These are phyloP conservation scores for Cochlearius cochlearius DNA, from an alignment of 2,113 vertebrate species.

Conservation along the genomic window DNA sequence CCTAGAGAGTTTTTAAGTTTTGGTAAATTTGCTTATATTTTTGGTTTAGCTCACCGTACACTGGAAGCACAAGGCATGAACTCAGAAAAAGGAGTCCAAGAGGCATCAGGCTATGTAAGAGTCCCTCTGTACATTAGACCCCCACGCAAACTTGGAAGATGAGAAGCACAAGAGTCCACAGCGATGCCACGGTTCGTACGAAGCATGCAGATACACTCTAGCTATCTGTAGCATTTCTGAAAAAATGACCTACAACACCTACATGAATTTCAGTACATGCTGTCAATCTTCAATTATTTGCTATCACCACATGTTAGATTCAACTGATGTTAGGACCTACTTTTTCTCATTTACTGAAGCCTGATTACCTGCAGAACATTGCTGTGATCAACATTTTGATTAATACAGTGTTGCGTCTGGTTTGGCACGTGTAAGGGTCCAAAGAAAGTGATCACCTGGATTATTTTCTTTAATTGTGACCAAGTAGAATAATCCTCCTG, in stretches of 20 bases:
- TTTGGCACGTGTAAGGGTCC: neutral
- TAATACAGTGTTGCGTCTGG: neutral
- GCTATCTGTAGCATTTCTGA: neutral
- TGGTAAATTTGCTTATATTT: neutral
- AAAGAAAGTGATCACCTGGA: slow-evolving; percentile 79
- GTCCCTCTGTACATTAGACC: neutral
- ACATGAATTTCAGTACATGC: neutral
- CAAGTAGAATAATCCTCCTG: slow-evolving; percentile 87
- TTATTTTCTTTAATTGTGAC: slow-evolving; percentile 88
- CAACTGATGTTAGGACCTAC: neutral
- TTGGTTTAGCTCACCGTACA: neutral
- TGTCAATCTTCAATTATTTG: neutral
- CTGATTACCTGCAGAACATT: neutral
- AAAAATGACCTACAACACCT: neutral
- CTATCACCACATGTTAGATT: neutral
- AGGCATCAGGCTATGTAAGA: neutral
- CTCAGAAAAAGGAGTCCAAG: neutral
- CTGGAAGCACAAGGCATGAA: neutral
- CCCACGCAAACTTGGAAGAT: neutral
- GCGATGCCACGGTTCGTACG: neutral
- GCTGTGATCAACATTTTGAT: neutral
- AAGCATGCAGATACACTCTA: neutral
- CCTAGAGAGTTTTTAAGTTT: neutral
- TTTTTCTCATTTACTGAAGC: neutral
- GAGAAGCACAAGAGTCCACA: neutral